These are phyloP conservation scores for Drosophila melanosoma DNA, from an alignment of 2,888 invertebrate species.

Conservation along the genomic window DNA sequence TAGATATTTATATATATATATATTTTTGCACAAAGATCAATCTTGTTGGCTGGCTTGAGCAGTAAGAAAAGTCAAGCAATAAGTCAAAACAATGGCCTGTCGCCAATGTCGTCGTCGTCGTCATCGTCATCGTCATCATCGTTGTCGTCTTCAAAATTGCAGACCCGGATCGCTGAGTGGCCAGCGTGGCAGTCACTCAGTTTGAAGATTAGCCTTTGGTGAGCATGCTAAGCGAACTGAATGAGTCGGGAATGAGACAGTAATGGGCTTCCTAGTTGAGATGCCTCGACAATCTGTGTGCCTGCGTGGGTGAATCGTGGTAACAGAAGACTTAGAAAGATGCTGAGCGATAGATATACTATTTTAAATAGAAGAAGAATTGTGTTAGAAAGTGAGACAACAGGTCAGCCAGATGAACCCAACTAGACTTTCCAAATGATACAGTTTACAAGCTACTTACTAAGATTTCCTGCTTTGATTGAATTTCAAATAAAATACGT, in stretches of 20 bases:
- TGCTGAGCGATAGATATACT: conserved; percentile 28
- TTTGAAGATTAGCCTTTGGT: conserved; percentile 67
- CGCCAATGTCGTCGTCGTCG: conserved; percentile 69
- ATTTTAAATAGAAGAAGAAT: conserved; percentile 16
- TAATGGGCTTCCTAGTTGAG: conserved; percentile 82
- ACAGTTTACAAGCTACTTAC: conserved; percentile 15
- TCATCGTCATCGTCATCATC: conserved; percentile 21
- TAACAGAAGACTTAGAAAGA: conserved; percentile 54
- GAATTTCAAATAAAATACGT: conserved; percentile 1
- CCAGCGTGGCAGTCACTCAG: conserved; percentile 58
- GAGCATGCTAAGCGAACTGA: conserved; percentile 77
- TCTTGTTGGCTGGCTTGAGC: conserved; percentile 55
- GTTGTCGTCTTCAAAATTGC: conserved; percentile 16
- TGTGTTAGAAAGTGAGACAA: conserved; percentile 49
- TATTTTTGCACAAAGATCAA: conserved; percentile 74
- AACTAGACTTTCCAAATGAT: conserved; percentile 13
- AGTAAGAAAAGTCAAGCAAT: conserved; percentile 63
- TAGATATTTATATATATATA: conserved; percentile 10
- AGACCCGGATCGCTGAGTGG: conserved; percentile 25
- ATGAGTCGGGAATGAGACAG: conserved; percentile 83
- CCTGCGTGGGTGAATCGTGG: conserved; percentile 67
- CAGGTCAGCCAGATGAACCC: conserved; percentile 23
- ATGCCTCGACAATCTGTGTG: conserved; percentile 61
- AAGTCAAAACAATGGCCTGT: conserved; percentile 81
- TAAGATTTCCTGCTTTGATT: conserved; percentile 1